Evolutionary conservation across 1,140 invertebrate genomes (phyloP), one percentile per base, ranked within the genome.

Genomic region (Tribolium castaneum): DNA sequence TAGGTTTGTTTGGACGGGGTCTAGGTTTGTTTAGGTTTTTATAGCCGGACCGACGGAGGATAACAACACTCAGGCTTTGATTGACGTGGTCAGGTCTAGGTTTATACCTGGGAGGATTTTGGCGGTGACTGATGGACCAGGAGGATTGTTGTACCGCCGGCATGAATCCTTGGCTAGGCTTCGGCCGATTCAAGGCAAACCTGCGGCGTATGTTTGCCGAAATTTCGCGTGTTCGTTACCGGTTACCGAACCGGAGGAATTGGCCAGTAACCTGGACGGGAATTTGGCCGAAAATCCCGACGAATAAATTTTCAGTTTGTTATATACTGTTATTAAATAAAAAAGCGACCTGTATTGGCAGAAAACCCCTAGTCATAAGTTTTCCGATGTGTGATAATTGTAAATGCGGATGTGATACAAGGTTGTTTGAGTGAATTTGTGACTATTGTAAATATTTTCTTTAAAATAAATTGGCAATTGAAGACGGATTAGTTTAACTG

Each of bases 131-230:
- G 92, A 94, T 83, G 89, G 90, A 30, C 84, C 87, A 7, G 76
- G 83, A 76, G 86, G 88, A 76, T 84, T 88, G 73, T 78, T 85
- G 0, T 86, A 86, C 56, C 52, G 74, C 0, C 77, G 83, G n/a
- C 79, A 85, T 49, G 82, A 84, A 59, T 74, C 78, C 7, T 45
- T 87, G 19, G 25, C 66, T 9, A 80, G 79, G 35, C 73, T 84
- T 39, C 78, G 78, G 81, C 82, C 80, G 88, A 87, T 85, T 77
- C 89, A 88, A 16, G 90, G 90, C 6, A 88, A 88, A 73, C 91
- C 94, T 0, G 92, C 93, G 0, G 95, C 93, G 6, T 96, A 95
- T 84, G 93, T 97, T 12, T 97, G 96, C 86, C 91, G 93, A 51
- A 91, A 94, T 82, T 92, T 92, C 79, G 89, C 92, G 6, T 97